phyloP scores from a whole-genome alignment of 2,113 vertebrate species.

The Danio rerio region DNA sequence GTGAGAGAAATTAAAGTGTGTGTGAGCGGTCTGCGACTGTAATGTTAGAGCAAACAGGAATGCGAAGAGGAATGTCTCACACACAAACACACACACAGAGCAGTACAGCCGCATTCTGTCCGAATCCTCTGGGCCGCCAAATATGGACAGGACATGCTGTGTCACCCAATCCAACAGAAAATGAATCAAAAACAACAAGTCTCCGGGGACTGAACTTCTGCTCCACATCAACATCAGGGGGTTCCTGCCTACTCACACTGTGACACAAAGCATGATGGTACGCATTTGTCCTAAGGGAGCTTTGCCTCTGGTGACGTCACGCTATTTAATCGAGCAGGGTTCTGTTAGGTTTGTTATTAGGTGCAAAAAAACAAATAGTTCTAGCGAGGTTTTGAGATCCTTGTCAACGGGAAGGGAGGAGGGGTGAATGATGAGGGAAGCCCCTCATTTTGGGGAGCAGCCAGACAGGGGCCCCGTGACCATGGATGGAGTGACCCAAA shows the following conservation, averaged over 20 bases:
- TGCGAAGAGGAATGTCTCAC: constrained; percentile 13
- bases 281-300: constrained; percentile 10
- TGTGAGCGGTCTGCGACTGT: neutral
- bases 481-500: constrained; percentile 40
- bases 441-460: constrained; percentile 33
- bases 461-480: constrained; percentile 31
- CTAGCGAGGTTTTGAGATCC: neutral
- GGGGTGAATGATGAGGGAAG: constrained; percentile 6
- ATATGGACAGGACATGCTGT: constrained; percentile 29
- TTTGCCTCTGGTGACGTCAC: neutral
- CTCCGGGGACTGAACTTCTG: neutral
- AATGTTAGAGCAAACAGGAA: constrained; percentile 18
- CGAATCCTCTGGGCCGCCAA: constrained; percentile 4
- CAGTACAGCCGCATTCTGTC: constrained; percentile 19
- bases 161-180: constrained; percentile 25
- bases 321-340: neutral
- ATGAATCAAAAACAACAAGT: constrained; percentile 11
- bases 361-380: neutral
- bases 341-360: neutral
- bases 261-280: neutral
- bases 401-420: neutral
- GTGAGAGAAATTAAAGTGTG: neutral
- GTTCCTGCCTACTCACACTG: neutral
- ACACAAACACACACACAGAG: constrained; percentile 12
- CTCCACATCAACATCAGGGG: neutral